These are phyloP conservation scores for Luperina nickerlii DNA, from an alignment of 2,888 invertebrate species.

Conservation along the genomic window DNA sequence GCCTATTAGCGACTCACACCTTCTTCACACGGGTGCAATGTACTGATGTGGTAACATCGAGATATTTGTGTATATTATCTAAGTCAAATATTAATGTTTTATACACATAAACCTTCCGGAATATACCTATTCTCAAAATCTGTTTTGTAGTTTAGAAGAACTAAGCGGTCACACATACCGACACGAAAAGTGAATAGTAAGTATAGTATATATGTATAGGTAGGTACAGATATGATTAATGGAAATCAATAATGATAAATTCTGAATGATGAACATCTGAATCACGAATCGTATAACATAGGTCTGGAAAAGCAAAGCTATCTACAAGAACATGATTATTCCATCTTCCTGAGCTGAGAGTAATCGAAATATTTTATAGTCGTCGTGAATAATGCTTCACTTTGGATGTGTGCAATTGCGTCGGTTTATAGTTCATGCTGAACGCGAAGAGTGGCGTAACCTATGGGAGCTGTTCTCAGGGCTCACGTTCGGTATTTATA, in stretches of 20 bases:
- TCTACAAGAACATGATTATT: constrained; percentile 34
- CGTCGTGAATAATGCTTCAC: constrained; percentile 42
- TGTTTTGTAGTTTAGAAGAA: background rate
- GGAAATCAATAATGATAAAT: background rate
- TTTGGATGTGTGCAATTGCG: constrained; percentile 43
- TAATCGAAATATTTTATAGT: constrained; percentile 49
- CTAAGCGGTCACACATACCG: too few relatives aligned
- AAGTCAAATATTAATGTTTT: background rate
- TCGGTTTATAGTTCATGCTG: constrained; percentile 57
- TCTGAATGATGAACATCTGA: background rate
- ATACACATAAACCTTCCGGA: background rate
- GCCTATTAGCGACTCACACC: background rate
- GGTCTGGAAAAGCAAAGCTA: constrained; percentile 11
- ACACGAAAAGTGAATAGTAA: background rate
- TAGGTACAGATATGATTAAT: background rate
- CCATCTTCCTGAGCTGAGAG: constrained; percentile 31
- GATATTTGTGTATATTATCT: background rate
- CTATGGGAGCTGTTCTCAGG: constrained; percentile 47
- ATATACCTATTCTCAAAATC: background rate
- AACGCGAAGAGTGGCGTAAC: constrained; percentile 55
- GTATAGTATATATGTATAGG: background rate
- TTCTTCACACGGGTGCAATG: background rate
- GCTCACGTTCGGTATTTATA: constrained; percentile 38
- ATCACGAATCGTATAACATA: background rate
- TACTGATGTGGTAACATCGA: background rate